Conservation (phyloP, 2,888 invertebrate genomes). For the Cosmorhoe ocellata region DNA sequence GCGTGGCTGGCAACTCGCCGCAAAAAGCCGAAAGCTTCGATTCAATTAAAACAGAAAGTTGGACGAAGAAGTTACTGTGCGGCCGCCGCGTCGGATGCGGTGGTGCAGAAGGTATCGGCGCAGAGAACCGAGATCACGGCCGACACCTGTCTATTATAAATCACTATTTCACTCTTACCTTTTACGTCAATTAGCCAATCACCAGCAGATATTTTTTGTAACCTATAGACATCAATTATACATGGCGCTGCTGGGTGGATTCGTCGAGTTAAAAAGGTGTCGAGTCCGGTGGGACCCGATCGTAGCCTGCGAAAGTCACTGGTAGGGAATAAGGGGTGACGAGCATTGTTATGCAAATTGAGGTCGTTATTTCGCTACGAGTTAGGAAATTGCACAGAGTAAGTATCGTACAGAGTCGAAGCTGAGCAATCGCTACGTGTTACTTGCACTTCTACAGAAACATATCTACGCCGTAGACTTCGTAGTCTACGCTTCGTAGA, state of each 20-base stretch:
- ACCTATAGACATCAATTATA: conserved; percentile 31
- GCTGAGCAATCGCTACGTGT: conserved; percentile 5
- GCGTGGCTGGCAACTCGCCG: conserved; percentile 79
- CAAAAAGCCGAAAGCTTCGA: conserved; percentile 82
- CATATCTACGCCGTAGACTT: conserved; percentile 9
- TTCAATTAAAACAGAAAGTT: conserved; percentile 81
- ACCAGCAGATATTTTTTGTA: conserved; percentile 14
- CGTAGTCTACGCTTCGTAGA: conserved; percentile 1
- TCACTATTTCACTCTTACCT: not conserved
- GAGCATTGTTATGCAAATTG: conserved; percentile 82
- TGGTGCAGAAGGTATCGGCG: conserved; percentile 32
- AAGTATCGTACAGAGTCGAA: conserved; percentile 12
- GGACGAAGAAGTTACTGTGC: conserved; percentile 70
- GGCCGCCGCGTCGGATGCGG: conserved; percentile 52
- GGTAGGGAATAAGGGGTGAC: conserved; percentile 79
- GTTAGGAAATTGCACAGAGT: conserved; percentile 71
- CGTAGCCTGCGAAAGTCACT: conserved; percentile 74
- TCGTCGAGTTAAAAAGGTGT: conserved; percentile 65
- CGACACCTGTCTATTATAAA: conserved; percentile 3
- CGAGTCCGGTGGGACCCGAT: conserved; percentile 69
- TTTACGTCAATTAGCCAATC: not conserved
- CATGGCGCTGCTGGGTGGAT: conserved; percentile 51
- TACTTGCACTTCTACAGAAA: not conserved
- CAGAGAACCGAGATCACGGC: conserved; percentile 32
- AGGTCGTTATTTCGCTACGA: conserved; percentile 82